Evolutionary conservation across 2,888 invertebrate species (phyloP).

Genomic region (Drosophila rellima): DNA sequence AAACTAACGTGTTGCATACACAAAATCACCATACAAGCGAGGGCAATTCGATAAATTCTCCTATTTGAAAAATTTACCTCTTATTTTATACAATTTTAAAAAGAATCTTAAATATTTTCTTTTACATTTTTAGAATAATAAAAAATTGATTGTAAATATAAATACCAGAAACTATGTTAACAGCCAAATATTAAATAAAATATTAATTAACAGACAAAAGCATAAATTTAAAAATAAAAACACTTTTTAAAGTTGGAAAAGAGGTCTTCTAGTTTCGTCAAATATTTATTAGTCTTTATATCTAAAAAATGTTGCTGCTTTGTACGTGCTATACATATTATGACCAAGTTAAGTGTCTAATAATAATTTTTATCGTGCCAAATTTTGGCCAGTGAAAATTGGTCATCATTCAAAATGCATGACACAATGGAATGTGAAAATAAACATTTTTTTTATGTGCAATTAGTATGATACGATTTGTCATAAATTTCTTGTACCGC

Average conservation of each 20-base stretch:
- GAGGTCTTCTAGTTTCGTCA: not conserved
- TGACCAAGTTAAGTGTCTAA: constrained; percentile 3
- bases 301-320: not conserved
- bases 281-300: not conserved
- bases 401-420: constrained; percentile 3
- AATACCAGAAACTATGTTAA: too few relatives aligned
- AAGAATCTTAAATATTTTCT: too few relatives aligned
- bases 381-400: not conserved
- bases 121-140: too few relatives aligned
- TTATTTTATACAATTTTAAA: too few relatives aligned
- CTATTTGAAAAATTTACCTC: too few relatives aligned
- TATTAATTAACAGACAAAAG: too few relatives aligned
- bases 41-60: not conserved
- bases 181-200: too few relatives aligned
- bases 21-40: constrained; percentile 16
- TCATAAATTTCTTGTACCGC: not conserved
- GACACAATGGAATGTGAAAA: constrained; percentile 2
- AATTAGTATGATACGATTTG: constrained; percentile 3
- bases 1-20: constrained; percentile 42
- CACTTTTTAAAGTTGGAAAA: not conserved
- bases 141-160: too few relatives aligned
- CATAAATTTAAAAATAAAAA: too few relatives aligned
- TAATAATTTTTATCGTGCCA: constrained; percentile 6
- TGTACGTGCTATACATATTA: constrained; percentile 1
- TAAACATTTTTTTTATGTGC: constrained; percentile 8